These are phyloP conservation scores for Agraylea sexmaculata DNA, from an alignment of 1,140 invertebrate species.

Conservation along the genomic window DNA sequence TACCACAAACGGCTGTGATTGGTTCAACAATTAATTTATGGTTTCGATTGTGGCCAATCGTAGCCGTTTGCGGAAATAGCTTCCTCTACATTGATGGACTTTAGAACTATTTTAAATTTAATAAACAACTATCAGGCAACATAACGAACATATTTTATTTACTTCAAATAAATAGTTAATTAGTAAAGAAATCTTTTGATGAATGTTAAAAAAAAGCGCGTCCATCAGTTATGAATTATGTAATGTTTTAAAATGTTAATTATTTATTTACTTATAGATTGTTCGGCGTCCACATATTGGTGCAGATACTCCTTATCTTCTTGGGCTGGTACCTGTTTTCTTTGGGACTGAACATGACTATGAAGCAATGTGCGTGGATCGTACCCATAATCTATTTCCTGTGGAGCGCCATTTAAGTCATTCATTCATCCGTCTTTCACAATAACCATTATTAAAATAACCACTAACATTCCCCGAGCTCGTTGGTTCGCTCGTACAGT, in stretches of 20 bases:
- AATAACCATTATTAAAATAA: too few relatives aligned
- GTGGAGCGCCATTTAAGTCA: slow-evolving; percentile 35
- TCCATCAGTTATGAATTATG: slow-evolving; percentile 1
- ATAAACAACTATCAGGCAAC: neutral
- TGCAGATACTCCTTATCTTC: slow-evolving; percentile 37
- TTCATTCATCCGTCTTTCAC: too few relatives aligned
- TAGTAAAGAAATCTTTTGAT: neutral
- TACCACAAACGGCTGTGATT: too few relatives aligned
- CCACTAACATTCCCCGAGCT: too few relatives aligned
- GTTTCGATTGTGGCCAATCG: too few relatives aligned
- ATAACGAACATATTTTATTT: neutral
- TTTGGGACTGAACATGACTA: slow-evolving; percentile 27
- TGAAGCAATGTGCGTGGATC: slow-evolving; percentile 36
- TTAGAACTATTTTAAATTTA: neutral
- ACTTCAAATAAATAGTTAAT: neutral
- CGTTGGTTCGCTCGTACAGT: too few relatives aligned
- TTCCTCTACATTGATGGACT: neutral
- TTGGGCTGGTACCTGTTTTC: slow-evolving; percentile 44
- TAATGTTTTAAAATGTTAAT: slow-evolving; percentile 7
- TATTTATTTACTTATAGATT: slow-evolving; percentile 36
- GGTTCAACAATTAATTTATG: too few relatives aligned
- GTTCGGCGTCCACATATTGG: slow-evolving; percentile 34
- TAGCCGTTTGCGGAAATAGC: too few relatives aligned
- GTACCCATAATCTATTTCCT: slow-evolving; percentile 39
- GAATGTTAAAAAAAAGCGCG: neutral